These are phyloP conservation scores for Myzus persicae DNA, from an alignment of 1,140 invertebrate species.

Conservation along the genomic window DNA sequence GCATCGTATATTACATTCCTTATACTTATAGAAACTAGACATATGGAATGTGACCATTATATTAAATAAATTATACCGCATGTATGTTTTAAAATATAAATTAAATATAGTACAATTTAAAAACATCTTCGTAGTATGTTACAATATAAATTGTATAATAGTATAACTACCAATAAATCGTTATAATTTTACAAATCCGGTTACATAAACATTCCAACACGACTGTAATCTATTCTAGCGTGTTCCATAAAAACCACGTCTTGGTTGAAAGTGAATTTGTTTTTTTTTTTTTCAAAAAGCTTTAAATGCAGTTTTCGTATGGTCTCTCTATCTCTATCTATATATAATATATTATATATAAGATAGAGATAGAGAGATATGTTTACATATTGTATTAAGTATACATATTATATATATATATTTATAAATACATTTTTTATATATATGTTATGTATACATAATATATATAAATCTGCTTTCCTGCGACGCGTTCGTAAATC, in stretches of 20 bases:
- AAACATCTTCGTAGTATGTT: too few species aligned
- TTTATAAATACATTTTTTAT: too few species aligned
- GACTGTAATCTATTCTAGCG: not conserved
- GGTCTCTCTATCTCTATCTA: not conserved
- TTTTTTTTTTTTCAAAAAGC: not conserved
- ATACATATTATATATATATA: too few species aligned
- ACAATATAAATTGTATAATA: not conserved
- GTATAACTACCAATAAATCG: not conserved
- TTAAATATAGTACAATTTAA: too few species aligned
- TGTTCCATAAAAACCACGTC: not conserved
- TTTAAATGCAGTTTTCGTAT: not conserved
- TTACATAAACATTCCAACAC: not conserved
- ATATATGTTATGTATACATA: not conserved
- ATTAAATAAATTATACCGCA: too few species aligned
- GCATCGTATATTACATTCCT: too few species aligned
- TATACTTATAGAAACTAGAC: too few species aligned
- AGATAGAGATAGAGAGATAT: too few species aligned
- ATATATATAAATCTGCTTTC: not conserved
- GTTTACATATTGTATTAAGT: too few species aligned
- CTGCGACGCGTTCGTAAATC: not conserved
- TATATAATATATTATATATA: too few species aligned
- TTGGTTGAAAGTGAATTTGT: not conserved
- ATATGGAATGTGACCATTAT: too few species aligned
- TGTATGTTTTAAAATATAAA: too few species aligned
- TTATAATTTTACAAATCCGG: not conserved